Conservation (phyloP, 1,140 invertebrate genomes). For the Drosophila sproati region DNA sequence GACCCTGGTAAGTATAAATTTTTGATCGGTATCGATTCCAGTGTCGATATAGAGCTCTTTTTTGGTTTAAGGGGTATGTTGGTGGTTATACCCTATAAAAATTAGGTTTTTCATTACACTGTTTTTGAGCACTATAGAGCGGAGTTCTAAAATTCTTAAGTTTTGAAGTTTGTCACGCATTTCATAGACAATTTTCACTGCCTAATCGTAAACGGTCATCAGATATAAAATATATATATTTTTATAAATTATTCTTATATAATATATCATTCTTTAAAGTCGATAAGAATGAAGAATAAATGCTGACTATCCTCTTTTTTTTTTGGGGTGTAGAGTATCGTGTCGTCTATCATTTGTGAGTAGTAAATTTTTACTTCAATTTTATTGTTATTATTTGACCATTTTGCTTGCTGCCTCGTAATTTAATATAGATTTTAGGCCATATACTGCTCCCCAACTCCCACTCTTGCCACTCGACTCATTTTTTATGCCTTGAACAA, state of each 20-base stretch:
- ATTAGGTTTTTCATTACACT: no score
- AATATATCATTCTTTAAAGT: no score
- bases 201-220: no score
- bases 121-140: no score
- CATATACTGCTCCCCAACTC: not conserved
- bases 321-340: constrained; percentile 3
- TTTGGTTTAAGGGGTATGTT: no score
- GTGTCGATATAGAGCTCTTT: not conserved
- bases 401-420: constrained; percentile 71
- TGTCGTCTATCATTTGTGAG: not conserved
- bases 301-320: not conserved
- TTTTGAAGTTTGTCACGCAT: no score
- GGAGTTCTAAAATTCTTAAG: no score
- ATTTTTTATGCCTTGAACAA: constrained; percentile 74
- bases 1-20: not conserved
- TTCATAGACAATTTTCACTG: no score
- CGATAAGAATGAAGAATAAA: not conserved
- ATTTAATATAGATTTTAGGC: constrained; percentile 77
- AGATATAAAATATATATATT: no score
- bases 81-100: not conserved
- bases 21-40: constrained; percentile 7
- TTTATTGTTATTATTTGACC: constrained; percentile 78
- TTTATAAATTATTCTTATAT: no score
- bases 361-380: constrained; percentile 7
- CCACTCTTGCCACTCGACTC: constrained; percentile 5